Base-by-base conservation (phyloP, 2,888 invertebrate species). In the Melinaea menophilus region DNA sequence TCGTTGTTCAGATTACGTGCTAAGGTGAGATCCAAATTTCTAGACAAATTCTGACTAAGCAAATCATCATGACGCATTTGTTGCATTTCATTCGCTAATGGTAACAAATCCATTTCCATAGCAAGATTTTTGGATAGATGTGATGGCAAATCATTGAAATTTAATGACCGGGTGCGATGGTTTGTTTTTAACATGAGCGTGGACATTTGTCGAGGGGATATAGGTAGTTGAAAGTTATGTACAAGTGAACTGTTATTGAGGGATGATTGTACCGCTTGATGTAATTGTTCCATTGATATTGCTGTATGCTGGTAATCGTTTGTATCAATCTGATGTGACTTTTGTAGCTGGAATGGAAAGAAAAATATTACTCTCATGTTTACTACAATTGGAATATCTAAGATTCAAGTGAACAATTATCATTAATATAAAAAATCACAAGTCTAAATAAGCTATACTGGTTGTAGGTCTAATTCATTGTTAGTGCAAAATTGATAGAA, bases 221-320 rank as follows among this genome's bases (percentile, higher is more conserved):
- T 69, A 0, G 88, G 89, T 1, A 90, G 67, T 67, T 88, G 88
- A 63, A 90, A 84, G 71, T 87, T 89, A 69, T 90, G 90, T 0
- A 81, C 80, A 0, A 88, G 73, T 0, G 77, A 74, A 41, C 75
- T 77, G 0, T 80, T 76, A 67, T 77, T 83, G 0, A 89, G 73
- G 0, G 88, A 79, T 0, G 86, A 77, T 58, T 90, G 90, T 83
- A 90, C 85, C 0, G 84, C 88, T 73, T 90, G 88, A 59, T 90
- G 90, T 0, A 90, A 76, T 63, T 90, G 90, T 66, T 90, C 90
- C 86, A 90, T 87, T 0, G 89, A 86, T 71, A 90, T 79, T 0
- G 81, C 74, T 0, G 86, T 77, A 67, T 88, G 87, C 51, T 88
- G 87, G 69, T 87, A 86, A 0, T 89, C 89, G 0, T 73, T 65